Conservation (phyloP, 2,888 invertebrate species). For the Alentia gelatinosa region DNA sequence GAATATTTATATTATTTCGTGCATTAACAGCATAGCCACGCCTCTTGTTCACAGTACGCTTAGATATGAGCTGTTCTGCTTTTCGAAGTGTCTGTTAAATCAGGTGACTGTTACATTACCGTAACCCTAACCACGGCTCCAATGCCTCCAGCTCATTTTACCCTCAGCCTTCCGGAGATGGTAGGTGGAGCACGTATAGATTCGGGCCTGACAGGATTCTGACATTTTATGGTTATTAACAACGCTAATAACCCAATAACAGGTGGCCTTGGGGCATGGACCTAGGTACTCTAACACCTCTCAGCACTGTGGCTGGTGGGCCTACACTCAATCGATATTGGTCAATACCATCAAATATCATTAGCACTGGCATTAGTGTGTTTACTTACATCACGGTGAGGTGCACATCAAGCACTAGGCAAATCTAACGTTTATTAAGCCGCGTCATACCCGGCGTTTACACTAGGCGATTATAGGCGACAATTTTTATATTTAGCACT, state of each 20-base stretch:
- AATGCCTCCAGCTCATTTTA: not conserved
- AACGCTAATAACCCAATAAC: not conserved
- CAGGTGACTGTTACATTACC: not conserved
- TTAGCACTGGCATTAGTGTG: not conserved
- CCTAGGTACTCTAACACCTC: not conserved
- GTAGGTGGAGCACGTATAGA: not conserved
- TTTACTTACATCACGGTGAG: not conserved
- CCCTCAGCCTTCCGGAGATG: not conserved
- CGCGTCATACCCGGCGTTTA: no score
- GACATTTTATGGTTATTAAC: constrained; percentile 3
- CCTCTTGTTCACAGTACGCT: no score
- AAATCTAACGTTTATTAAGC: no score
- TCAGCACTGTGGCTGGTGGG: not conserved
- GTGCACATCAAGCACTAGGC: no score
- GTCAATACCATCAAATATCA: not conserved
- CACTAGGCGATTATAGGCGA: no score
- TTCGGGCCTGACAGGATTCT: not conserved
- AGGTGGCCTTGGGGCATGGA: not conserved
- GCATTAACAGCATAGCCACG: no score
- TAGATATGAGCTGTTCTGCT: not conserved
- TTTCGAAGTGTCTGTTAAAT: not conserved
- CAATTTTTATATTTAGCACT: no score
- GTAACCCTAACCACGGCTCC: not conserved
- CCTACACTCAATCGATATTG: not conserved
- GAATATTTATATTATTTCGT: no score